phyloP scores from a whole-genome alignment of 2,888 invertebrate species.

The Agrochola macilenta region DNA sequence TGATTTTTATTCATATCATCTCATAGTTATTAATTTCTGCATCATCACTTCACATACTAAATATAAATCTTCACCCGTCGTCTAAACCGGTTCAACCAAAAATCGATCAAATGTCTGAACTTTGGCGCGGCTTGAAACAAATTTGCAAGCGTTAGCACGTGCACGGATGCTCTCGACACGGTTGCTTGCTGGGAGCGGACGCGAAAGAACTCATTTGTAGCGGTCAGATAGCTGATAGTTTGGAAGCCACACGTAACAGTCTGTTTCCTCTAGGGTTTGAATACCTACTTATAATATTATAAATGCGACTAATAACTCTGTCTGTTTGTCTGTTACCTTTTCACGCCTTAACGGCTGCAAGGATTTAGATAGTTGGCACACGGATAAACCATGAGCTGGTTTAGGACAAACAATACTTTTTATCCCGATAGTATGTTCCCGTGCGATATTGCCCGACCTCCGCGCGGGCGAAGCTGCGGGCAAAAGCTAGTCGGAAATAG shows the following conservation, averaged over 20 bases:
- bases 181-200: conserved; percentile 35
- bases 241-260: conserved; percentile 8
- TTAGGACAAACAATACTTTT: no score
- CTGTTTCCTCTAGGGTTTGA: not conserved
- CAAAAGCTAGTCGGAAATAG: no score
- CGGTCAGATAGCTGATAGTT: conserved; percentile 34
- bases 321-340: no score
- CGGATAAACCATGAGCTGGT: no score
- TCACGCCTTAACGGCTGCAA: no score
- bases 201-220: conserved; percentile 54
- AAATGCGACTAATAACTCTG: no score
- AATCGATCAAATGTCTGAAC: conserved; percentile 48
- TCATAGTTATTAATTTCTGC: not conserved
- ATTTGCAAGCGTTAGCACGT: conserved; percentile 56
- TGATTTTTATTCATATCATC: not conserved
- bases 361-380: no score
- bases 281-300: no score
- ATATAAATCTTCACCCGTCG: conserved; percentile 12
- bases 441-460: no score
- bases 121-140: conserved; percentile 46
- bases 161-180: conserved; percentile 49
- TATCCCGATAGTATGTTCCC: no score
- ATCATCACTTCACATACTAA: not conserved
- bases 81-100: conserved; percentile 32
- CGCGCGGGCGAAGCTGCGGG: no score